Percentiles rank a stretch among this genome's conserved stretches.
These are phyloP conservation scores for Cololabis saira DNA, from an alignment of 2,113 vertebrate species.

Conservation along the genomic window DNA sequence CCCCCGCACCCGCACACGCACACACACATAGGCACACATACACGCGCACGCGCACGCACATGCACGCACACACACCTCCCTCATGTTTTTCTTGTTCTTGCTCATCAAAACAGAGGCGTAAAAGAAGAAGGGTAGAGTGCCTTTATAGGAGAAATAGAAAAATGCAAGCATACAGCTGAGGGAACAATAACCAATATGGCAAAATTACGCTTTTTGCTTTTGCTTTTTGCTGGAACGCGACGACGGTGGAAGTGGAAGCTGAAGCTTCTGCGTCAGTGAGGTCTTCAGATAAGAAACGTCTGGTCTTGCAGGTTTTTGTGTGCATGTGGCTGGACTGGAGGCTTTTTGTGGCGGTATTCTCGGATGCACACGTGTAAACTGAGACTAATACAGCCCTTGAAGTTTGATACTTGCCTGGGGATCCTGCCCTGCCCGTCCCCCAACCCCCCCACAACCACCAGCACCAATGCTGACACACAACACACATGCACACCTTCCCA, in stretches of 20 bases:
- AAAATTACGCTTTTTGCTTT: no score
- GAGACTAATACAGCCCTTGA: slow-evolving; percentile 78
- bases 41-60: no score
- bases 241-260: not conserved
- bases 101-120: slow-evolving; percentile 78
- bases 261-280: not conserved
- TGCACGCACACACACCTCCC: slow-evolving; percentile 36
- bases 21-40: not conserved
- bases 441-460: no score
- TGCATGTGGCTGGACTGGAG: slow-evolving; percentile 35
- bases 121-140: slow-evolving; percentile 56
- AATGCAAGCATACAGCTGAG: not conserved
- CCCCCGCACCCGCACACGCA: not conserved
- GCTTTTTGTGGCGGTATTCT: slow-evolving; percentile 60
- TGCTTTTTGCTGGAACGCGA: not conserved
- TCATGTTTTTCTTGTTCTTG: slow-evolving; percentile 62
- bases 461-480: slow-evolving; percentile 37
- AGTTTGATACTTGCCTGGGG: slow-evolving; percentile 76
- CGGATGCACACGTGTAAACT: slow-evolving; percentile 62
- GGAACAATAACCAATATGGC: no score
- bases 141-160: slow-evolving; percentile 31
- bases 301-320: slow-evolving; percentile 28
- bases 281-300: slow-evolving; percentile 9
- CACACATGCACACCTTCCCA: slow-evolving; percentile 62
- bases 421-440: slow-evolving; percentile 60